These are phyloP conservation scores for Coptodon rendalli DNA, from an alignment of 2,113 vertebrate species.

Conservation along the genomic window DNA sequence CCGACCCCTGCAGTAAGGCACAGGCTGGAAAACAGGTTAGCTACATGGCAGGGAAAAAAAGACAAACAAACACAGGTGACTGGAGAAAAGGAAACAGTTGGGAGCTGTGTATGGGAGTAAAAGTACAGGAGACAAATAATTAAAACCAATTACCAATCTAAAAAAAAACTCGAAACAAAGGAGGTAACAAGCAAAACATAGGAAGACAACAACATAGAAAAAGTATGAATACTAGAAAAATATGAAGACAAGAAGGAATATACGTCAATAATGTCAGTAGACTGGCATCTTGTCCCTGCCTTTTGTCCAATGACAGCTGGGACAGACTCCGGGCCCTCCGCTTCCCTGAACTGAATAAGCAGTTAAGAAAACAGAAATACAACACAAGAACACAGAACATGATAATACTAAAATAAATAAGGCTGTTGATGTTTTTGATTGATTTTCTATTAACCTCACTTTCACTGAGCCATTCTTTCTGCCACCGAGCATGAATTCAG, in stretches of 20 bases:
- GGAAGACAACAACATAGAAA: background rate
- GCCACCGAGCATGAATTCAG: background rate
- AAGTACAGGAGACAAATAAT: background rate
- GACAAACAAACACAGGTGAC: background rate
- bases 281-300: background rate
- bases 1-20: background rate
- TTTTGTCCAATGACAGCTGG: background rate
- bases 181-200: background rate
- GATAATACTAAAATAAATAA: background rate
- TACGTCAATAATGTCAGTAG: background rate
- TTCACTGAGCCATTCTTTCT: background rate
- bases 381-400: background rate
- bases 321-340: background rate
- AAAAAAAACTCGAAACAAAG: background rate
- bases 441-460: background rate
- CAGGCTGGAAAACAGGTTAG: background rate
- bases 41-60: background rate
- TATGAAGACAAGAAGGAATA: background rate
- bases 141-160: background rate
- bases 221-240: background rate
- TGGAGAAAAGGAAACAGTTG: background rate
- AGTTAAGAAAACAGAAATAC: background rate
- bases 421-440: background rate
- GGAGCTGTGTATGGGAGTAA: background rate
- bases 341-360: background rate